Conservation (phyloP, 2,797 vertebrate species). For the Microhierax caerulescens region DNA sequence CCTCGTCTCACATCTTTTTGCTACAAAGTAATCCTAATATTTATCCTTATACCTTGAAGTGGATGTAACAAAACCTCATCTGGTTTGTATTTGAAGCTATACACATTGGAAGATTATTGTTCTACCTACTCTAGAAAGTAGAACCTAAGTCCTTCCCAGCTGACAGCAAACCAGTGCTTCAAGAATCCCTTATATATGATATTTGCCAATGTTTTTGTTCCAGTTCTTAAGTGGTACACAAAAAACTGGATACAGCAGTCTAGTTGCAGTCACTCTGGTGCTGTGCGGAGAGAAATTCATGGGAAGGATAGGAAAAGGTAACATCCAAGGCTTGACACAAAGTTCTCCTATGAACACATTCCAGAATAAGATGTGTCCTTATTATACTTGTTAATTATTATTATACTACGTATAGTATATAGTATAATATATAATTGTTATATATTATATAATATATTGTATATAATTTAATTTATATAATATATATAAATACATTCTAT, state of each 20-base stretch:
- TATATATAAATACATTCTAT: too few relatives aligned
- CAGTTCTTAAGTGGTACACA: background rate
- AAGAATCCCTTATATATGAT: background rate
- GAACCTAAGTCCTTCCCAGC: background rate
- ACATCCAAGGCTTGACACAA: background rate
- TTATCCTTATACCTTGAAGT: background rate
- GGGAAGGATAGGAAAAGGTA: background rate
- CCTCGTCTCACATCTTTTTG: background rate
- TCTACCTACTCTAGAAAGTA: background rate
- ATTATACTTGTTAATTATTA: too few relatives aligned
- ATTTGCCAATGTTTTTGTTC: background rate
- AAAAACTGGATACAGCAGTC: background rate
- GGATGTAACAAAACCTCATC: rapidly evolving
- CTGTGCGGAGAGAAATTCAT: background rate
- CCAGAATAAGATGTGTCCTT: background rate
- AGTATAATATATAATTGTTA: too few relatives aligned
- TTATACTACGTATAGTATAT: too few relatives aligned
- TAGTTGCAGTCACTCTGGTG: background rate
- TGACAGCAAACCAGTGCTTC: background rate
- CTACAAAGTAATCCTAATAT: background rate
- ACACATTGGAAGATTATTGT: background rate
- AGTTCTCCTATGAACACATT: background rate
- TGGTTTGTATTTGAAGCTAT: background rate
- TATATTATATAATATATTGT: too few relatives aligned
- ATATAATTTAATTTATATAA: too few relatives aligned